A percentile compares a stretch with the other conserved stretches of the same genome.
These are phyloP conservation scores for Lathamus discolor DNA, from an alignment of 2,113 vertebrate genomes.

Conservation along the genomic window DNA sequence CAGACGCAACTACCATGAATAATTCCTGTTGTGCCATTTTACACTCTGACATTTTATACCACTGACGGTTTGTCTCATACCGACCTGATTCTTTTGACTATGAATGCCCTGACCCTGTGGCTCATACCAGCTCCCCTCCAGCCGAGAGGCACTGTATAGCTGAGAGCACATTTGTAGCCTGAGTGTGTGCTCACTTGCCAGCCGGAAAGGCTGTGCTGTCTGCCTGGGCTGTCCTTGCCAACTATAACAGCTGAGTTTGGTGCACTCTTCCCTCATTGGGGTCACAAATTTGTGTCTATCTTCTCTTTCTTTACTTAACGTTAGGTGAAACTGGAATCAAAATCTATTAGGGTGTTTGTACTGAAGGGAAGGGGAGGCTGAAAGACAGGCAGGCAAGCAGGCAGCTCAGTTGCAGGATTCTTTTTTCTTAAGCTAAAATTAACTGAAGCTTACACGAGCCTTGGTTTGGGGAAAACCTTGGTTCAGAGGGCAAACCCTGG, in stretches of 20 bases:
- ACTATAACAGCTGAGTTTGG: conserved; percentile 5
- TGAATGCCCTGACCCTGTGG: not conserved
- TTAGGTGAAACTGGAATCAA: not conserved
- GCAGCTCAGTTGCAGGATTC: not conserved
- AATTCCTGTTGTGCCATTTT: not conserved
- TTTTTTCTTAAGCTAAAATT: not conserved
- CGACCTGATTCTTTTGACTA: not conserved
- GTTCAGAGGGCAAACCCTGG: not conserved
- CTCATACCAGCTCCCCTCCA: not conserved
- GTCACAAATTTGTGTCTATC: not conserved
- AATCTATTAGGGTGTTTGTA: not conserved
- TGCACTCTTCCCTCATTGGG: not conserved
- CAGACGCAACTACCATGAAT: not conserved
- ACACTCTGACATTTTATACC: not conserved
- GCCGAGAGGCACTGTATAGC: not conserved
- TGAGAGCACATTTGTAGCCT: not conserved
- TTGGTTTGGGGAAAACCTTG: not conserved
- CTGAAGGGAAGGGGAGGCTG: not conserved
- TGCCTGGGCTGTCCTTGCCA: not conserved
- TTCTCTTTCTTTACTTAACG: not conserved
- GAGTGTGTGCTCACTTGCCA: not conserved
- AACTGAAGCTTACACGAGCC: not conserved
- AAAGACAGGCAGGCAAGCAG: not conserved
- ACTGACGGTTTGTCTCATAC: not conserved
- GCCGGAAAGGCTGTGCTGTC: not conserved